Evolutionary conservation across 2,113 vertebrate genomes (phyloP).

Genomic region (Stomatorhinus ivindoensis): DNA sequence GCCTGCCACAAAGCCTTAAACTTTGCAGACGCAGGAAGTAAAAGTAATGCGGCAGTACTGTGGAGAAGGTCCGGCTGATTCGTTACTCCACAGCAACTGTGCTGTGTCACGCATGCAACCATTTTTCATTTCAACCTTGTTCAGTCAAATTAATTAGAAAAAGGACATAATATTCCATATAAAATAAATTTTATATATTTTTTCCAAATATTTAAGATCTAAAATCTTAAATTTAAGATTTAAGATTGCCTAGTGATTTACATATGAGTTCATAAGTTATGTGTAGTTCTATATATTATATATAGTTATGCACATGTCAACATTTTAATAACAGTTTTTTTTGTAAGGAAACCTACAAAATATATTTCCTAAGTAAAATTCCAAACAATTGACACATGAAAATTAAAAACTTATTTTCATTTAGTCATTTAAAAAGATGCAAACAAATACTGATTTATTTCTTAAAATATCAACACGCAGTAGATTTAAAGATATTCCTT

Average conservation of each 20-base stretch:
- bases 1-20: slow-evolving; percentile 21
- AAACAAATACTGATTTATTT: not conserved
- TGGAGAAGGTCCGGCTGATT: not conserved
- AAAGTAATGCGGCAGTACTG: not conserved
- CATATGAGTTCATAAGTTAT: not conserved
- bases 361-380: not conserved
- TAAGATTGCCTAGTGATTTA: not conserved
- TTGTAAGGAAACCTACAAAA: not conserved
- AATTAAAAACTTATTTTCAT: not conserved
- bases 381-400: not conserved
- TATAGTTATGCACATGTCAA: not conserved
- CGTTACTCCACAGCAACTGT: not conserved
- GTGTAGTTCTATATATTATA: not conserved
- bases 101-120: not conserved
- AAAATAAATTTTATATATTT: not conserved
- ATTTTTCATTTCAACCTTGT: slow-evolving; percentile 14
- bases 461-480: not conserved
- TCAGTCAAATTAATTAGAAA: slow-evolving; percentile 22
- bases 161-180: not conserved
- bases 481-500: not conserved
- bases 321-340: not conserved
- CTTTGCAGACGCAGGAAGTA: slow-evolving; percentile 17
- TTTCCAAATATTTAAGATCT: not conserved
- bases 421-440: not conserved
- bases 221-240: no score